Conservation (phyloP, 2,888 invertebrate genomes). For the Drosophila paranaensis region DNA sequence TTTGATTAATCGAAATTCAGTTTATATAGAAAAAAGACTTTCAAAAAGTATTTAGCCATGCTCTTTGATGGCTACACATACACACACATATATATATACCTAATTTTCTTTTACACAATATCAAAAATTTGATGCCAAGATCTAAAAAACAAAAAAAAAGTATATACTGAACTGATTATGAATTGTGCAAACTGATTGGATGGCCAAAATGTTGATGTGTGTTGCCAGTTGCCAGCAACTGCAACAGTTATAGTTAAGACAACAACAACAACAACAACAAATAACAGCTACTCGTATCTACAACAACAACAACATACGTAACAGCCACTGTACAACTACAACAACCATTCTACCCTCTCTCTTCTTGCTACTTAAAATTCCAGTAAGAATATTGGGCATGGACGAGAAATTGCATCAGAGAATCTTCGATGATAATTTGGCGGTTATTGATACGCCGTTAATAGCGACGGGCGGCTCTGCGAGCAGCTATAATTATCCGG, state of each 20-base stretch:
- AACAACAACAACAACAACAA: conserved; percentile 45
- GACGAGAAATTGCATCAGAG: conserved; percentile 85
- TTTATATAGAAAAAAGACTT: conserved; percentile 32
- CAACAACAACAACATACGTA: conserved; percentile 44
- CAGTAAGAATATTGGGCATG: conserved; percentile 85
- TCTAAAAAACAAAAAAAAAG: conserved; percentile 25
- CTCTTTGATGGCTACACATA: conserved; percentile 32
- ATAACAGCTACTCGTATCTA: conserved; percentile 52
- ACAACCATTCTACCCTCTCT: conserved; percentile 79
- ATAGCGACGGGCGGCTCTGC: conserved; percentile 76
- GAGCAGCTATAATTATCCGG: conserved; percentile 82
- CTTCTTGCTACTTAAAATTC: conserved; percentile 81
- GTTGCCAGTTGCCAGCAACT: conserved; percentile 53
- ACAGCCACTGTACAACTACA: conserved; percentile 60
- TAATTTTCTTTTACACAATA: conserved; percentile 36
- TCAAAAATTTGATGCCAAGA: conserved; percentile 19
- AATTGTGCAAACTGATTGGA: conserved; percentile 62
- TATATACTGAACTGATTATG: conserved; percentile 21
- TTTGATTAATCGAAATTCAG: conserved; percentile 28
- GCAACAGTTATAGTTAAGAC: conserved; percentile 39
- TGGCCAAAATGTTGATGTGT: conserved; percentile 51
- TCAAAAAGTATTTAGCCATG: conserved; percentile 15
- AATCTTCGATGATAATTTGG: conserved; percentile 85
- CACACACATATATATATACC: conserved; percentile 14
- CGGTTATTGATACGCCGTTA: conserved; percentile 85